These are phyloP conservation scores for Phrynocephalus vlangalii DNA, from an alignment of 2,797 vertebrate species.

Conservation along the genomic window DNA sequence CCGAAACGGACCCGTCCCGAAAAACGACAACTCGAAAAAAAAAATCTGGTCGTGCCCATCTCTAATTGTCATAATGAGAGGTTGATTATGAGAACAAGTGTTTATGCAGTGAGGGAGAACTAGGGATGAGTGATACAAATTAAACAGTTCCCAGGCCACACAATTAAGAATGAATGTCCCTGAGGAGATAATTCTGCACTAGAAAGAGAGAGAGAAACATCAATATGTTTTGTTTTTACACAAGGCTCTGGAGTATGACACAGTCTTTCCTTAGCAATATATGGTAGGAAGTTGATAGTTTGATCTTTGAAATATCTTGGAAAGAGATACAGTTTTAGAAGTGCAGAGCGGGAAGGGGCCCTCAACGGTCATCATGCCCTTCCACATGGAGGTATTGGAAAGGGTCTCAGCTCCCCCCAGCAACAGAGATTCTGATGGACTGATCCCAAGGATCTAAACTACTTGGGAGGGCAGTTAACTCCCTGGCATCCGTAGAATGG, in stretches of 20 bases:
- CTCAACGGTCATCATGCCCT: not conserved
- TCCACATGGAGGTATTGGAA: too few relatives aligned
- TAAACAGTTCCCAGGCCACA: not conserved
- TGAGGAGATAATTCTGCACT: not conserved
- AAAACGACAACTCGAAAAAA: too few relatives aligned
- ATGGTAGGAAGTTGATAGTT: not conserved
- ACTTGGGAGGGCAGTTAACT: too few relatives aligned
- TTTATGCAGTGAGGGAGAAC: not conserved
- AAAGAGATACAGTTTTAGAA: not conserved
- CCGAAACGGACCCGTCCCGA: too few relatives aligned
- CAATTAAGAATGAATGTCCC: not conserved
- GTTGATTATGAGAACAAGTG: not conserved
- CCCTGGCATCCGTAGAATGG: too few relatives aligned
- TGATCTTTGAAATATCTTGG: not conserved
- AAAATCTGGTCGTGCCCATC: too few relatives aligned
- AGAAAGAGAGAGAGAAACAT: not conserved
- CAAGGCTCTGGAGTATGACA: not conserved
- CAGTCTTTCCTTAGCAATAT: not conserved
- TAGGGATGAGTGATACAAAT: not conserved
- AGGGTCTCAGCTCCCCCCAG: too few relatives aligned
- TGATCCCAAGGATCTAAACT: too few relatives aligned
- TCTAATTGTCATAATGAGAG: too few relatives aligned
- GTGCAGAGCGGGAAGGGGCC: not conserved
- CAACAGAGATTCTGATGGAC: too few relatives aligned
- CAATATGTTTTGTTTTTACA: too few relatives aligned